Evolutionary conservation across 2,113 vertebrate genomes (phyloP).

Genomic region (Sapayoa aenigma): DNA sequence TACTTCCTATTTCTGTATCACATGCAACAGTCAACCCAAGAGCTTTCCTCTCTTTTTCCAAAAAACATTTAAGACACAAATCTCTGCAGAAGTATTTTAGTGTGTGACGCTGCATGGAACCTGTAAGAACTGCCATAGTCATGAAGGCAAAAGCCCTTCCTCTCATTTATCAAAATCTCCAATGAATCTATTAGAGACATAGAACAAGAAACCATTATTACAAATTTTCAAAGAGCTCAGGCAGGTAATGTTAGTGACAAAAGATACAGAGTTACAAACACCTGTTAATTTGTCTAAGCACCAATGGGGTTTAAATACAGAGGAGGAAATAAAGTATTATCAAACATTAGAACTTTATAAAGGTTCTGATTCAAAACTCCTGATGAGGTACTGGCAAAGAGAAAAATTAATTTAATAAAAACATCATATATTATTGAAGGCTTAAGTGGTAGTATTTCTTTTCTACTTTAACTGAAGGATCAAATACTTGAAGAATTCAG

Average conservation of each 20-base stretch:
- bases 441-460: neutral
- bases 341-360: neutral
- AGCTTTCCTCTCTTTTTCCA: neutral
- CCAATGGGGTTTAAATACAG: neutral
- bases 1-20: neutral
- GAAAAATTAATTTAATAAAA: neutral
- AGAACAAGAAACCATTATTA: neutral
- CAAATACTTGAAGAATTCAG: neutral
- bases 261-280: neutral
- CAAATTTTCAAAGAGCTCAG: neutral
- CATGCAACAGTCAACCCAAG: neutral
- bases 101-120: neutral
- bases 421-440: neutral
- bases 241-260: neutral
- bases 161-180: constrained; percentile 6
- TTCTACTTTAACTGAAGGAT: neutral
- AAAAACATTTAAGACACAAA: constrained; percentile 33
- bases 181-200: neutral
- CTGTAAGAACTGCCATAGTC: neutral
- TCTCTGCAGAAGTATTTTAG: constrained; percentile 8
- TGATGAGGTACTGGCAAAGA: neutral
- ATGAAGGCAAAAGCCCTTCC: neutral
- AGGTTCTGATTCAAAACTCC: neutral
- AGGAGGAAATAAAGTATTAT: neutral
- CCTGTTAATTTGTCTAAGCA: neutral